Base-by-base conservation (phyloP, 2,113 vertebrate genomes). In the Rhinopomastus cyanomelas region DNA sequence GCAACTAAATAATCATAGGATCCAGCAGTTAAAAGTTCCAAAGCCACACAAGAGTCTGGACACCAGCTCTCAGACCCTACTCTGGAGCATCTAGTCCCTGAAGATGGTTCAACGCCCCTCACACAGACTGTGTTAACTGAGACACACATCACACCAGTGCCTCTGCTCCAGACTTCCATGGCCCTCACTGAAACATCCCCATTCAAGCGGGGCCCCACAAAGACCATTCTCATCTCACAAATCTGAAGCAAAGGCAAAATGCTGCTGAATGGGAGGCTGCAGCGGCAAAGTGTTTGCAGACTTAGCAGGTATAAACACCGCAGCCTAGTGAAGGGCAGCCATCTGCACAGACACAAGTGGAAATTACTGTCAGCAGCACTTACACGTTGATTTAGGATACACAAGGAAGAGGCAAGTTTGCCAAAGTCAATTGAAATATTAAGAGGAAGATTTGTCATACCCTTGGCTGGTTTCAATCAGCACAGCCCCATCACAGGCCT, bases 381-480 rank as follows among this genome's bases (percentile, higher is more conserved):
- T 80, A 68, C 46, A 49, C 86, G 20, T 55, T 92, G 93, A 94
- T 90, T 95, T 85, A 95, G 86, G 90, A 90, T 62, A 21, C 76
- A 55, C 17, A 36, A n/a, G 80, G 12, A 81, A 69, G 62, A 83
- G 59, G 39, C 16, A 8, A 95, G 51, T 85, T 90, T 94, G 90
- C 88, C 88, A 95, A 93, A 95, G 92, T 36, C 84, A 92, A 87
- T 66, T 90, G 93, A 87, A 93, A 94, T 81, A 87, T 88, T 90
- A 81, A 93, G 55, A 79, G 81, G 88, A 59, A 85, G 84, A 81
- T 94, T 81, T 91, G 90, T 91, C 95, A 94, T 92, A 16, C 52
- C 83, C 85, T 30, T 69, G 88, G 86, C 92, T 93, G 90, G 83
- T 90, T 89, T 93, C 92, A 91, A 79, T 90, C 95, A 94, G 93